phyloP scores from a whole-genome alignment of 2,797 vertebrate genomes.

The Enteromius trimaculatus region DNA sequence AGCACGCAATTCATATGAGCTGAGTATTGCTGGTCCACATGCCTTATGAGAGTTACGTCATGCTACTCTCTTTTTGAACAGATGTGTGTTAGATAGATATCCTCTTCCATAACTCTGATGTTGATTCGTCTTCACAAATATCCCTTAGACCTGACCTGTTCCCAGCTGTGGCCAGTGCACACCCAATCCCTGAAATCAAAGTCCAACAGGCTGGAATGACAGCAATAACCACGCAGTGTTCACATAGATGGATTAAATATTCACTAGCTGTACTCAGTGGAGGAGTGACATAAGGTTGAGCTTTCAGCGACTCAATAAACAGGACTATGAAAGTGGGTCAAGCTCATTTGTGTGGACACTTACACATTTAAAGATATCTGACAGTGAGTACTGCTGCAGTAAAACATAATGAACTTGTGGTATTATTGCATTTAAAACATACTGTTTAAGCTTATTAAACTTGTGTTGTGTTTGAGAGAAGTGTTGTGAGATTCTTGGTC shows the following conservation, averaged over 20 bases:
- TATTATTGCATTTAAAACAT: constrained; percentile 53
- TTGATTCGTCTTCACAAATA: neutral
- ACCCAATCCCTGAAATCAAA: neutral
- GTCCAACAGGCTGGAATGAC: neutral
- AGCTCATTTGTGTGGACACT: constrained; percentile 1
- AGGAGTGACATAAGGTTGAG: neutral
- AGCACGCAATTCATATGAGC: neutral
- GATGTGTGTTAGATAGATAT: neutral
- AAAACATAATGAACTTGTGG: constrained; percentile 36
- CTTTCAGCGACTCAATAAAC: neutral
- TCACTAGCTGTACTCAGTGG: neutral
- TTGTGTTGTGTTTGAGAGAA: constrained; percentile 25
- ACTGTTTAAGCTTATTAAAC: constrained; percentile 31
- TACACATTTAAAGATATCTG: constrained; percentile 33
- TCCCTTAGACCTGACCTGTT: constrained; percentile 2
- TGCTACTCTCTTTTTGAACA: neutral
- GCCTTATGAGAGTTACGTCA: neutral
- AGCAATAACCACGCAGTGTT: neutral
- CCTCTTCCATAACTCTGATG: neutral
- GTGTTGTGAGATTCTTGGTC: constrained; percentile 1
- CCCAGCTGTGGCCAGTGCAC: neutral
- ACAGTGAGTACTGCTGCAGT: constrained; percentile 13
- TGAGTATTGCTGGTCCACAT: neutral
- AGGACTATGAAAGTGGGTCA: constrained; percentile 2
- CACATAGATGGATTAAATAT: constrained; percentile 15